Percentiles rank a stretch among this genome's conserved stretches.
phyloP scores from a whole-genome alignment of 2,797 vertebrate species.

The Tragelaphus eurycerus region DNA sequence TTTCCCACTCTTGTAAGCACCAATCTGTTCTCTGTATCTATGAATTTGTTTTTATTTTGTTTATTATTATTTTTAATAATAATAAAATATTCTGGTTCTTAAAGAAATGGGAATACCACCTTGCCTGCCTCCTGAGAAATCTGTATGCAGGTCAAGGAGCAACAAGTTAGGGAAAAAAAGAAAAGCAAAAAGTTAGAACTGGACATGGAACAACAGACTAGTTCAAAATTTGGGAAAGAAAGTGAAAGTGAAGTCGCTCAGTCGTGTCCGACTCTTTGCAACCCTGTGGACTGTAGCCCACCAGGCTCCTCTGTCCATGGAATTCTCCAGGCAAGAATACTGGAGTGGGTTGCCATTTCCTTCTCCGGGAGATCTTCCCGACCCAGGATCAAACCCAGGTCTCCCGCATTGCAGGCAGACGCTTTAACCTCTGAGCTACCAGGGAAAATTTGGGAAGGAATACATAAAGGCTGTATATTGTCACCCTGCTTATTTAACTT shows the following conservation, averaged over 20 bases:
- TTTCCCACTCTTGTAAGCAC: background rate
- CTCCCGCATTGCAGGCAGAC: too few species aligned
- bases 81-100: background rate
- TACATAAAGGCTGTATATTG: background rate
- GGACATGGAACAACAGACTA: background rate
- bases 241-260: too few species aligned
- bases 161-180: background rate
- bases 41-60: background rate
- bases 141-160: background rate
- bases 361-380: too few species aligned
- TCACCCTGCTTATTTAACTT: background rate
- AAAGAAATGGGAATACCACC: background rate
- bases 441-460: background rate
- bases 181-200: background rate
- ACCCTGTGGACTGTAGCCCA: too few species aligned
- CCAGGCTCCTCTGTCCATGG: too few species aligned
- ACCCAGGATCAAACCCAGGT: too few species aligned
- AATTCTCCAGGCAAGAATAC: too few species aligned
- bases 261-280: accelerated
- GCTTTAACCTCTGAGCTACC: too few species aligned
- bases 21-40: background rate
- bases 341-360: too few species aligned
- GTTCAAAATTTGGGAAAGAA: background rate
- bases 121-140: background rate
- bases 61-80: background rate